Conservation (phyloP, 2,113 vertebrate genomes). For the Panthera tigris region DNA sequence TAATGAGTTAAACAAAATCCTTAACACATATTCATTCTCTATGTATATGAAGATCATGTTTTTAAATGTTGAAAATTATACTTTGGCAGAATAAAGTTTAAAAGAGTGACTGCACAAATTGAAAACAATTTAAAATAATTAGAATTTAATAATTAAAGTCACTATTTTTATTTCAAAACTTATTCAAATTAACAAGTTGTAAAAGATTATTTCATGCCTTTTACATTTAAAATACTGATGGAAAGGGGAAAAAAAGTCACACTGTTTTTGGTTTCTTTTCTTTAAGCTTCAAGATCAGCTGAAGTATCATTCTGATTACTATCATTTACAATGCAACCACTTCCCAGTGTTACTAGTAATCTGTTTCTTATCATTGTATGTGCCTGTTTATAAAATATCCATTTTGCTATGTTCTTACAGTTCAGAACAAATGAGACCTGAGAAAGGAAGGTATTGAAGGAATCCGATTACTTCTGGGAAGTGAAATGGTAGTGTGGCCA, state of each 20-base stretch:
- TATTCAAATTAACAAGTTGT: background rate
- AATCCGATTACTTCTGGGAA: constrained; percentile 11
- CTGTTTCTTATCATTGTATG: background rate
- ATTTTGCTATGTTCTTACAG: background rate
- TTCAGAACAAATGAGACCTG: background rate
- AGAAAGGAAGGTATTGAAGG: background rate
- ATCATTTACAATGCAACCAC: background rate
- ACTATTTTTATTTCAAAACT: background rate
- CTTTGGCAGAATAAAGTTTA: background rate
- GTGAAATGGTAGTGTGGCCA: background rate
- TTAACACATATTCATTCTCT: background rate
- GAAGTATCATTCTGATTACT: background rate
- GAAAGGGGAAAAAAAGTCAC: background rate
- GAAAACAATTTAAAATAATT: background rate
- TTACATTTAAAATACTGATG: background rate
- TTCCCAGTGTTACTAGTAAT: background rate
- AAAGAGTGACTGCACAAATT: background rate
- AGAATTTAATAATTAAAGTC: background rate
- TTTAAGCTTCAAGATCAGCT: background rate
- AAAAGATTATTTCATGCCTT: background rate
- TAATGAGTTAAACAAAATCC: background rate
- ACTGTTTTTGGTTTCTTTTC: background rate
- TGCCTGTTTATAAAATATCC: background rate
- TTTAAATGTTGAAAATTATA: background rate
- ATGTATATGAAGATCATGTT: background rate